Percentiles rank a stretch among this genome's conserved stretches.
Evolutionary conservation across 2,113 vertebrate species (phyloP).

Genomic region (Scolopax mira): DNA sequence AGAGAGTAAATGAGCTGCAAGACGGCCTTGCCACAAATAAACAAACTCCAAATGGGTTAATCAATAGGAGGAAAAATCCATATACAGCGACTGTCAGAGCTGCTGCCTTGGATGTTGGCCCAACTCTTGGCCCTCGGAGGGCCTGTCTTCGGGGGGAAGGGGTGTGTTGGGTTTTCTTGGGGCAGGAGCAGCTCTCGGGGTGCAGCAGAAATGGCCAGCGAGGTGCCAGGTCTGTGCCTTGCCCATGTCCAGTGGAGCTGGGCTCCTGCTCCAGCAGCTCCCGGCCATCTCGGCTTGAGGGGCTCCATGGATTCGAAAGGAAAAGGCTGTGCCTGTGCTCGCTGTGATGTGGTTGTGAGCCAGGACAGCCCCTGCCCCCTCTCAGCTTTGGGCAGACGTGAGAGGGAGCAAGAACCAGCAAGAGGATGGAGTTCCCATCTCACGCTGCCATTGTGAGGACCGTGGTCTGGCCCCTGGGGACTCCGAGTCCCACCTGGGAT

Average conservation of each 20-base stretch:
- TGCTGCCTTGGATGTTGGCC: not conserved
- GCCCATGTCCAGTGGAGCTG: not conserved
- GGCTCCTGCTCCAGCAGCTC: not conserved
- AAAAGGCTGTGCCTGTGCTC: not conserved
- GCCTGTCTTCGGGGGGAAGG: too few relatives aligned
- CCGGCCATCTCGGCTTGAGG: not conserved
- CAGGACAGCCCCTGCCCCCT: not conserved
- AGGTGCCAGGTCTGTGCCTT: not conserved
- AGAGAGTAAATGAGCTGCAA: not conserved
- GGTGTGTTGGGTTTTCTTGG: rapidly evolving
- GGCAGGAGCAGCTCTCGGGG: not conserved
- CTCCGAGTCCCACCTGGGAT: rapidly evolving
- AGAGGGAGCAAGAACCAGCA: rapidly evolving
- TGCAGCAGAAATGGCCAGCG: not conserved
- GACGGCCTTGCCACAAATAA: not conserved
- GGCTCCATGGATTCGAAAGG: rapidly evolving
- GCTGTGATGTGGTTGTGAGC: not conserved
- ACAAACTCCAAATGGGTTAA: not conserved
- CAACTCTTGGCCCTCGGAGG: not conserved
- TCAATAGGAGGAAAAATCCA: not conserved
- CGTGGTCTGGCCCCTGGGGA: not conserved
- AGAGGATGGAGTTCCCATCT: not conserved
- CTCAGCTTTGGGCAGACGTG: not conserved
- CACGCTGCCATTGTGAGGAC: rapidly evolving
- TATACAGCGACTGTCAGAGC: not conserved